Conservation (phyloP, 2,888 invertebrate genomes). For the Coelopa pilipes region DNA sequence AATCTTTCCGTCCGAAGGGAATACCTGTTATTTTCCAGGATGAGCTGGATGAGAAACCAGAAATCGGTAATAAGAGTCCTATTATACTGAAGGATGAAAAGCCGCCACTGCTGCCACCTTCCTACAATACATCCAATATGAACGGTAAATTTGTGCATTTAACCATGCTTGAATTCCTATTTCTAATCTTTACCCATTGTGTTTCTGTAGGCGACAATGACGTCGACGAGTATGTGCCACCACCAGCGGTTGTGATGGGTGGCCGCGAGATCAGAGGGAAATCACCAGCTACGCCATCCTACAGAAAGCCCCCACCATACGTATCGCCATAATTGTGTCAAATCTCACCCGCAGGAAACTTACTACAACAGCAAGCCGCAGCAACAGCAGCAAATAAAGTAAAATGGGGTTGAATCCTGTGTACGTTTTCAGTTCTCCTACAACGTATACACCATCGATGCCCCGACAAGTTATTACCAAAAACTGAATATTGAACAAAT, state of each 20-base stretch:
- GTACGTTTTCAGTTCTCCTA: background rate
- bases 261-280: conserved; percentile 77
- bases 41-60: conserved; percentile 93
- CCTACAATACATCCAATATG: conserved; percentile 66
- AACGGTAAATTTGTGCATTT: conserved; percentile 54
- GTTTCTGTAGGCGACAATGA: conserved; percentile 62
- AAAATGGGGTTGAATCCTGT: conserved; percentile 6
- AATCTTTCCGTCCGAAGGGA: conserved; percentile 83
- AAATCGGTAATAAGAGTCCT: conserved; percentile 89
- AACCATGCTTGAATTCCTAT: background rate
- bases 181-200: background rate
- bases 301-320: conserved; percentile 96
- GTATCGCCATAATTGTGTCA: conserved; percentile 87
- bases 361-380: conserved; percentile 42
- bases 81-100: conserved; percentile 95
- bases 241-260: conserved; percentile 77
- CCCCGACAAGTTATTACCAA: conserved; percentile 27
- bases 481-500: conserved; percentile 22
- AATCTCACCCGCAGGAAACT: conserved; percentile 43
- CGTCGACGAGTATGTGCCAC: conserved; percentile 89
- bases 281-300: conserved; percentile 87
- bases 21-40: conserved; percentile 98
- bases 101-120: conserved; percentile 87
- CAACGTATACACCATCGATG: conserved; percentile 21
- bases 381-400: conserved; percentile 31